Evolutionary conservation across 2,888 invertebrate species (phyloP).

Genomic region (Hermaeophaga mercurialis): DNA sequence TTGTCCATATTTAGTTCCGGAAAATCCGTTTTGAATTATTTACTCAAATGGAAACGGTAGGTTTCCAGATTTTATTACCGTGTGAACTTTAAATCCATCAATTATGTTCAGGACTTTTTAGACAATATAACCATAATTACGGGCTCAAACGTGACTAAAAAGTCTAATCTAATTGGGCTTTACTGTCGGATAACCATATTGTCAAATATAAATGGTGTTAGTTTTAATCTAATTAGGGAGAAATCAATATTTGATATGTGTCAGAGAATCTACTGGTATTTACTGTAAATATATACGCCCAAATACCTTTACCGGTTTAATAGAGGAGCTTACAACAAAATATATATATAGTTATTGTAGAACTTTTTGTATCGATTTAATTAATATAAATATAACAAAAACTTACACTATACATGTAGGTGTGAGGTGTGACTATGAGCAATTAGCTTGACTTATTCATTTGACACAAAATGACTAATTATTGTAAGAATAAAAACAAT

Average conservation of each 20-base stretch:
- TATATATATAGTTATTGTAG: too few species aligned
- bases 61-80: background rate
- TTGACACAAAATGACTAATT: too few species aligned
- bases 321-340: too few species aligned
- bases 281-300: background rate
- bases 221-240: background rate
- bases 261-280: background rate
- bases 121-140: background rate
- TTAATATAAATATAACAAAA: too few species aligned
- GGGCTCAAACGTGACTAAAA: background rate
- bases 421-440: too few species aligned
- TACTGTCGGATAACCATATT: background rate
- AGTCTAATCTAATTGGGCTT: background rate
- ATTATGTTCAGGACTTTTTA: background rate
- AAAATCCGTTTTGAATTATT: background rate
- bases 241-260: background rate
- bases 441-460: too few species aligned
- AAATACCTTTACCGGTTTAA: too few species aligned
- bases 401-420: too few species aligned
- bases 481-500: too few species aligned
- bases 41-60: background rate
- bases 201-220: background rate
- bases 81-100: background rate
- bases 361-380: too few species aligned
- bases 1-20: background rate